Evolutionary conservation across 2,113 vertebrate species (phyloP), one percentile per base, ranked within the genome.

Genomic region (Apodemus sylvaticus): DNA sequence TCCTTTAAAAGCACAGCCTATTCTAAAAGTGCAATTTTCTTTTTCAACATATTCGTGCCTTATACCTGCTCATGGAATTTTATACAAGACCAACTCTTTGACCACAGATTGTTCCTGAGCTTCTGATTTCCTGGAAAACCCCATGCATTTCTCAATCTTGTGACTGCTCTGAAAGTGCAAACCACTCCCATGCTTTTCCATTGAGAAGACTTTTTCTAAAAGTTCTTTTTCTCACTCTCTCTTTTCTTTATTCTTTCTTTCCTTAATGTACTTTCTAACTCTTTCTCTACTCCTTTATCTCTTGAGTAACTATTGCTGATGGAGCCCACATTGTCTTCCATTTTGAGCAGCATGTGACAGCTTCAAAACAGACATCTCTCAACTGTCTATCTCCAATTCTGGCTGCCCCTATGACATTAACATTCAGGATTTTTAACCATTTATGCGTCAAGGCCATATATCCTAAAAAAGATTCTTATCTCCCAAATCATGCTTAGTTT

Each of bases 61-160:
- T 29, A n/a, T 90, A 79, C 86, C 68, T 64, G 2, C 73, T 92
- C 29, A 31, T 11, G 48, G 70, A 94, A 79, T 66, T 97, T 83
- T n/a, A 36, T 64, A 9, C n/a, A 51, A 6, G 70, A 20, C 3
- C 22, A 64, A 34, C 8, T 78, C 36, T 20, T 82, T 89, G 66
- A 2, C 6, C 17, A 79, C 7, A 89, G 66, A 22, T 93, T 62
- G 62, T 74, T 74, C 3, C 20, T 83, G 19, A 93, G 1, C 7
- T 91, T 93, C 78, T 29, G 58, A 45, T 31, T 83, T 92, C 77
- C 39, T 85, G n/a, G 77, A 62, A 94, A 74, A 1, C 3, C 66
- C 62, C 36, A 55, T 51, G 39, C 13, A 24, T 51, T 66, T 20
- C 24, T 93, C 45, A 4, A 91, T 53, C 1, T 96, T 48, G 58